phyloP scores from a whole-genome alignment of 2,113 vertebrate genomes.

The Gyps fulvus region DNA sequence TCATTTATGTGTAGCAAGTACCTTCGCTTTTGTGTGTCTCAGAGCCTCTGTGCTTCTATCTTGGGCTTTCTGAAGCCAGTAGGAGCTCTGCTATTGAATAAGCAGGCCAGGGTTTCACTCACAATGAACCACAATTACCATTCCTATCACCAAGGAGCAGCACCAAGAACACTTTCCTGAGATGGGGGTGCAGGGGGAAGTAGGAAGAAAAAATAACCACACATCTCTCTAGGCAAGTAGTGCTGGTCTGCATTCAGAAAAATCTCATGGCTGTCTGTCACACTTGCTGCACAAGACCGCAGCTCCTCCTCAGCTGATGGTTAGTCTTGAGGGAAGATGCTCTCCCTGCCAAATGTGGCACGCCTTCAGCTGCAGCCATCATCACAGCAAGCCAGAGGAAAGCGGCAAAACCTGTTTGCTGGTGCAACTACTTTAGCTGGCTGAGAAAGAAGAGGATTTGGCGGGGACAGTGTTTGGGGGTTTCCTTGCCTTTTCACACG shows the following conservation, averaged over 20 bases:
- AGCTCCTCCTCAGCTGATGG: background rate
- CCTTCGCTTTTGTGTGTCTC: background rate
- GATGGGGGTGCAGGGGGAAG: background rate
- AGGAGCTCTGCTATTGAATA: background rate
- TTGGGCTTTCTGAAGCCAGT: background rate
- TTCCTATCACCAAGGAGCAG: background rate
- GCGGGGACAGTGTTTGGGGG: background rate
- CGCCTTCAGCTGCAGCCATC: background rate
- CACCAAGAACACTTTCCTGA: background rate
- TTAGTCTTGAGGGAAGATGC: background rate
- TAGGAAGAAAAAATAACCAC: background rate
- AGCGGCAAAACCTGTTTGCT: background rate
- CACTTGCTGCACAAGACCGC: background rate
- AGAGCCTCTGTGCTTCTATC: background rate
- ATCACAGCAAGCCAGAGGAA: background rate
- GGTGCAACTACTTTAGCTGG: background rate
- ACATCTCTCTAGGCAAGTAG: background rate
- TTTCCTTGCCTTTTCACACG: background rate
- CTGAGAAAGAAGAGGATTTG: background rate
- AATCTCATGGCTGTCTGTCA: background rate
- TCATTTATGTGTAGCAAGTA: background rate
- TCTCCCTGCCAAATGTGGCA: background rate
- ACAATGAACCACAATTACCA: background rate
- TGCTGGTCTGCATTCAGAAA: background rate
- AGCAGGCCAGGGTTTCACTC: background rate